Evolutionary conservation across 1,140 invertebrate genomes (phyloP), one percentile per base, ranked within the genome.

Genomic region (Colletes gigas): DNA sequence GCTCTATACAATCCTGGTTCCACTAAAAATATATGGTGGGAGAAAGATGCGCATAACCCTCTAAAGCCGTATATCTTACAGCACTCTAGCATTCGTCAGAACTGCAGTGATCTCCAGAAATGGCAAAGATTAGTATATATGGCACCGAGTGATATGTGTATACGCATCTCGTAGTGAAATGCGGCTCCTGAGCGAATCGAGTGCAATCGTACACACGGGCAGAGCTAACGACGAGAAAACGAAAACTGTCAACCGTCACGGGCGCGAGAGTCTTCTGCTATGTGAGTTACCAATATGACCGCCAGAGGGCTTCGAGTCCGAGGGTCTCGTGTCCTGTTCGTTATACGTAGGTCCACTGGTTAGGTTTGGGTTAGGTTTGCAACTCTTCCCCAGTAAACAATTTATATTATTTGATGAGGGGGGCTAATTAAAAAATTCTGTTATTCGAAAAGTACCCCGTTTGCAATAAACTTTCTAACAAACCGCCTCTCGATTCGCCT

Each of bases 1-100:
- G 90, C 84, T 89, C 85, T 88, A 79, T 87, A 84, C 81, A 87
- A 90, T 74, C 85, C 82, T 89, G 82, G 78, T 74, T 83, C 30
- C 65, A 50, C 70, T 81, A 74, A 76, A 79, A 75, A 50, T 84
- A 82, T 74, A 83, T 85, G 63, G 78, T 81, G 81, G 81, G 85
- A 80, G 88, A 90, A 89, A 91, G 85, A 92, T 92, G 90, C 90
- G 90, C 91, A 93, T 92, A 89, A 92, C 88, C 89, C 84, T 91
- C 91, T 93, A 92, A 93, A 93, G 92, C 92, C 92, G 82, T 90
- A 90, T 93, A 93, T 92, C 72, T 92, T 93, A 93, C 93, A 93
- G 93, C 92, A 93, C 91, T 92, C 93, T 93, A 93, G 92, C 91
- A 93, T 93, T 93, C 92, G 82, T 92, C 88, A 89, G 88, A 91